Percentiles rank a stretch among this genome's conserved stretches.
These are phyloP conservation scores for Helicoverpa zea DNA, from an alignment of 1,140 invertebrate genomes.

Conservation along the genomic window DNA sequence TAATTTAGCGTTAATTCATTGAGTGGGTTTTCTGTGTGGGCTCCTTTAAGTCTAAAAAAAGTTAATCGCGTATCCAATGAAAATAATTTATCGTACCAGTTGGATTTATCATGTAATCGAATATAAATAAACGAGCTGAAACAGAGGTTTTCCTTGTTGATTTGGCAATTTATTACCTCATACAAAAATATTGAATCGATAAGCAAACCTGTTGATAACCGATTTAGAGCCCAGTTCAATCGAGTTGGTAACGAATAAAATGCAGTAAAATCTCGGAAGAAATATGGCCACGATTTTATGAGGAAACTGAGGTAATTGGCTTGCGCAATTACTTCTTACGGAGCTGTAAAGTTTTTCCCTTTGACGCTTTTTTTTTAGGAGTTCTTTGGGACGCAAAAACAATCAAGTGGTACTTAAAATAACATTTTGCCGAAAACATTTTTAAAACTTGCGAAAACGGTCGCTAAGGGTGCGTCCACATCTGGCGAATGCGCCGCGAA, in stretches of 20 bases:
- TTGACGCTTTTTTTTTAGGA: not conserved
- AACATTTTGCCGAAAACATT: not conserved
- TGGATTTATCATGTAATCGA: not conserved
- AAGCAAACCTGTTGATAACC: conserved; percentile 3
- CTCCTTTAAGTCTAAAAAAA: too few species aligned
- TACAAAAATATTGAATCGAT: not conserved
- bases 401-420: conserved; percentile 1
- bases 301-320: conserved; percentile 9
- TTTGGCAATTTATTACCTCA: not conserved
- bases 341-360: not conserved
- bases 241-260: not conserved
- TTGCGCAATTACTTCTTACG: conserved; percentile 11
- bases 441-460: not conserved
- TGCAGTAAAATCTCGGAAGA: not conserved
- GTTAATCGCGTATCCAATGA: not conserved
- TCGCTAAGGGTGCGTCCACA: too few species aligned
- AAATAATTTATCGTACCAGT: not conserved
- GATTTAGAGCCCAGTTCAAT: not conserved
- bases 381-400: not conserved
- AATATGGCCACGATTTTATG: conserved; percentile 12
- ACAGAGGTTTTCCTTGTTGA: not conserved
- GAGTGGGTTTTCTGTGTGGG: too few species aligned
- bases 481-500: too few species aligned
- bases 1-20: too few species aligned
- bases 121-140: not conserved